Conservation (phyloP, 2,113 vertebrate genomes). For the Corythornis madagascariensis region DNA sequence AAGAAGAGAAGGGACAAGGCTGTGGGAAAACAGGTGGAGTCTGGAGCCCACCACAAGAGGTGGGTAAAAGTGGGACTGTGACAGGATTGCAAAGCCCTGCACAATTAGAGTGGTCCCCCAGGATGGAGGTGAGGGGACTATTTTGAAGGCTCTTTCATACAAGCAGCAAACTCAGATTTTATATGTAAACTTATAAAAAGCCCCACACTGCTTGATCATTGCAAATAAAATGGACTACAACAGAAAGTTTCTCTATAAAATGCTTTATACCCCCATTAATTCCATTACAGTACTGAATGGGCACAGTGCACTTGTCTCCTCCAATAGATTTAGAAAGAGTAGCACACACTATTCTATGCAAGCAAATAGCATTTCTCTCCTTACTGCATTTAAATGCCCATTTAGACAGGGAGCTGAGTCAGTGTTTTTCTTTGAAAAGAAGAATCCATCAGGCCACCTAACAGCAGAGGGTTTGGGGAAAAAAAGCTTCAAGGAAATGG, state of each 20-base stretch:
- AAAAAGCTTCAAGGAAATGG: slow-evolving; percentile 28
- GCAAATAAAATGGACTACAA: neutral
- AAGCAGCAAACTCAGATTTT: neutral
- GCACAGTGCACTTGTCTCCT: neutral
- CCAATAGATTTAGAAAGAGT: neutral
- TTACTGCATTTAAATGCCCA: slow-evolving; percentile 42
- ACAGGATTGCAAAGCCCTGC: neutral
- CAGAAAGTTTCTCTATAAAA: neutral
- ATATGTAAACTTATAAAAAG: neutral
- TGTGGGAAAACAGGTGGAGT: neutral
- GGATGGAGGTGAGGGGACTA: neutral
- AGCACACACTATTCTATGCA: neutral
- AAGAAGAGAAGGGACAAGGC: neutral
- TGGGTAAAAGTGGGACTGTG: accelerated
- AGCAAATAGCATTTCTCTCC: slow-evolving; percentile 8
- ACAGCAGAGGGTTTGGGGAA: neutral
- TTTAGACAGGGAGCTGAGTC: slow-evolving; percentile 46
- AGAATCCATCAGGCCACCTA: slow-evolving; percentile 63
- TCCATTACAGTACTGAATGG: neutral
- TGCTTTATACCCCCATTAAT: neutral
- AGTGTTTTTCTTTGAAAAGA: slow-evolving; percentile 31
- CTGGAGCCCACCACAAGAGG: accelerated
- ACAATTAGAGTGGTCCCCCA: neutral
- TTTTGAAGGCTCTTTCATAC: neutral
- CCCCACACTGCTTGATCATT: neutral